Percentiles rank a stretch among this genome's conserved stretches.
phyloP scores from a whole-genome alignment of 2,888 invertebrate genomes.

The Acheta domesticus region DNA sequence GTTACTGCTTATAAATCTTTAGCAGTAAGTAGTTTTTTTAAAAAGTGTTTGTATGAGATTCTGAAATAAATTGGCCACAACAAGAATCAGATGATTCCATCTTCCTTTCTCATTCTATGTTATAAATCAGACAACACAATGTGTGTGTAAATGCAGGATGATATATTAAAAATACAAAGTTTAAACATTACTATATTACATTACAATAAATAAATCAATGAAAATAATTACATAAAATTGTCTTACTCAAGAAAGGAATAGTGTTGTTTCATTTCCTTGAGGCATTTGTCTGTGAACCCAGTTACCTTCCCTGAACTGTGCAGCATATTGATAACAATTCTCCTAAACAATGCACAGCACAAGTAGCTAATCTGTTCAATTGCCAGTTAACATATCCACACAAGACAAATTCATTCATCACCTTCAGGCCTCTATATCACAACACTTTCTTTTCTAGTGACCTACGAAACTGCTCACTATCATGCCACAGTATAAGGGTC shows the following conservation, averaged over 20 bases:
- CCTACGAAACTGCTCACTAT: constrained; percentile 25
- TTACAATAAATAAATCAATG: constrained; percentile 21
- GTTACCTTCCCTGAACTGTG: background rate
- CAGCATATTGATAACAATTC: background rate
- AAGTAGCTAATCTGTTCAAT: background rate
- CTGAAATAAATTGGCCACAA: background rate
- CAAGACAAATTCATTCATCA: background rate
- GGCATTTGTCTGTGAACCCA: background rate
- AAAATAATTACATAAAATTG: constrained; percentile 23
- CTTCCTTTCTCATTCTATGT: background rate
- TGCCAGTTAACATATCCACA: background rate
- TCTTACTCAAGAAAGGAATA: background rate
- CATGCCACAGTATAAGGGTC: constrained; percentile 38
- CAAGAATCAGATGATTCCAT: background rate
- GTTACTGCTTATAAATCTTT: background rate
- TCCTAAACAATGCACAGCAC: background rate
- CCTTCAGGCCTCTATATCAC: background rate
- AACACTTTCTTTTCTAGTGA: background rate
- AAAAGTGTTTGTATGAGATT: background rate
- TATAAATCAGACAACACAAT: constrained; percentile 22
- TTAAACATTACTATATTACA: constrained; percentile 20
- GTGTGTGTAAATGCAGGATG: constrained; percentile 22
- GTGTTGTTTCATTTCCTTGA: constrained; percentile 1
- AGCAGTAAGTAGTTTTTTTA: background rate
- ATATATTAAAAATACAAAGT: constrained; percentile 28